Evolutionary conservation across 2,797 vertebrate genomes (phyloP), one percentile per base, ranked within the genome.

Genomic region (Iguana delicatissima): DNA sequence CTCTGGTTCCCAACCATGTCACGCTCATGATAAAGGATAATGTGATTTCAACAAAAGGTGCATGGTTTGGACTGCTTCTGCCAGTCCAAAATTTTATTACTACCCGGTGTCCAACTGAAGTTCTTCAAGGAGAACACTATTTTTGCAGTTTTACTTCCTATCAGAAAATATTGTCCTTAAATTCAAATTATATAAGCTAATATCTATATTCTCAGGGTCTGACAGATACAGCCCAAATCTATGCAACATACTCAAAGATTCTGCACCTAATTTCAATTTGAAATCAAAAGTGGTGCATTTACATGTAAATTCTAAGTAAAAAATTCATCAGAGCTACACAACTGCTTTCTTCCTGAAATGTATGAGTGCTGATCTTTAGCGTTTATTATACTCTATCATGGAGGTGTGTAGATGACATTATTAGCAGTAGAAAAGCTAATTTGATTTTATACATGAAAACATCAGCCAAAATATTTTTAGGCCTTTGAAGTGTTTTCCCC

Each of bases 401-500:
- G 32, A 46, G 42, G 20, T 35, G 4, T 29, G 6, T 35, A 93
- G 38, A 84, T 20, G 62, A 13, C 88, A 80, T 90, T 93, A 89
- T 90, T 93, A 94, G 95, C 92, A 46, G 73, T 92, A 85, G 73
- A 57, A 88, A 72, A 91, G 87, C 4, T 59, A 94, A 90, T 90
- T 90, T 94, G 76, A 89, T 80, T 88, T 93, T 93, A 95, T 94
- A 90, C 92, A 94, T 62, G 91, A 94, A 96, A 91, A 74, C 91
- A 95, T 89, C 0, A 20, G 69, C 91, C 93, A 94, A 92, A 93
- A 80, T 94, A 90, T 95, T 96, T 97, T 97, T 95, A 97, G 93
- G 85, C 35, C 92, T 95, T 73, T 95, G 92, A 96, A 97, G 95
- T 97, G 94, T 94, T 96, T 94, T 96, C 77, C 76, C 64, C 67